These are phyloP conservation scores for Megalurothrips usitatus DNA, from an alignment of 2,888 invertebrate species.

Conservation along the genomic window DNA sequence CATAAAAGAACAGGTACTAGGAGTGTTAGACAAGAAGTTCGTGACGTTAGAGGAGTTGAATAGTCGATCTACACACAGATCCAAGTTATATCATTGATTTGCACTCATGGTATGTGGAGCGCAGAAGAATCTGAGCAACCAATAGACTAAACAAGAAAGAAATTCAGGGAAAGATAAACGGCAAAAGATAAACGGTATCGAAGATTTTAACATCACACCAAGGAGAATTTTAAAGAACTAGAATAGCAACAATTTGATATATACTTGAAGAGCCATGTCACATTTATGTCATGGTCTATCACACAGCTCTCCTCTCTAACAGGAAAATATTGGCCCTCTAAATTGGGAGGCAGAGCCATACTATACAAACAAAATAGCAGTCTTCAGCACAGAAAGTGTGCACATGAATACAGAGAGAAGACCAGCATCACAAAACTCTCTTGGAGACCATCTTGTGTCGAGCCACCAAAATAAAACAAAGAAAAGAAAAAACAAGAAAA, in stretches of 20 bases:
- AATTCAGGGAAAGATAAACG: not conserved
- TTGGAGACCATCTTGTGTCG: not conserved
- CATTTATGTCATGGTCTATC: not conserved
- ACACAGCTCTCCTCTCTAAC: not conserved
- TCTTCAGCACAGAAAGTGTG: not conserved
- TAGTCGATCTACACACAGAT: not conserved
- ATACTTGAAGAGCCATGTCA: not conserved
- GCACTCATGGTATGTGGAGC: not conserved
- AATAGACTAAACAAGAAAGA: not conserved
- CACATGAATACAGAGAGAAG: not conserved
- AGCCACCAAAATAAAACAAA: not conserved
- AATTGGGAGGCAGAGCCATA: not conserved
- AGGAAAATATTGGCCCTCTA: not conserved
- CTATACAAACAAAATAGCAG: not conserved
- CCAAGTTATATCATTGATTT: not conserved
- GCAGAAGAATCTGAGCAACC: not conserved
- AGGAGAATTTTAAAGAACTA: not conserved
- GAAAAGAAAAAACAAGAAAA: not conserved
- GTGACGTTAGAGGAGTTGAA: not conserved
- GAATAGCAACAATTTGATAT: not conserved
- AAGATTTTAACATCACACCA: constrained; percentile 17
- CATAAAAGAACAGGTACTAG: constrained; percentile 22
- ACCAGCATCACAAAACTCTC: not conserved
- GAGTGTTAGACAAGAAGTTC: constrained; percentile 17
- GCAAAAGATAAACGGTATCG: not conserved